Evolutionary conservation across 2,797 vertebrate genomes (phyloP).

Genomic region (Hemibagrus guttatus): DNA sequence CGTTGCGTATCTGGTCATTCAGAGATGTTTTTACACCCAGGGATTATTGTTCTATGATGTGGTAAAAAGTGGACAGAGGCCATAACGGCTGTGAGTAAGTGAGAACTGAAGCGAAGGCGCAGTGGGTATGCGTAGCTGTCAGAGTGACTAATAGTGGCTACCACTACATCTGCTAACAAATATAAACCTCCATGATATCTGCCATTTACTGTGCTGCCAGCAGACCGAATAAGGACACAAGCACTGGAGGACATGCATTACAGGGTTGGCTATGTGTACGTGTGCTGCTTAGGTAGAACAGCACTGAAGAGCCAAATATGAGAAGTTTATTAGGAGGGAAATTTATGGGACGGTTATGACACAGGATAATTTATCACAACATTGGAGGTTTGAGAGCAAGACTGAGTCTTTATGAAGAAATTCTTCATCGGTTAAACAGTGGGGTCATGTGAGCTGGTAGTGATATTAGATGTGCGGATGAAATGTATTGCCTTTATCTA

Average conservation of each 20-base stretch:
- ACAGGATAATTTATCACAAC: not conserved
- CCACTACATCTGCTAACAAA: constrained; percentile 65
- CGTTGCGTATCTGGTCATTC: constrained; percentile 12
- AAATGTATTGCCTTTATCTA: not conserved
- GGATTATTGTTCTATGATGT: constrained; percentile 33
- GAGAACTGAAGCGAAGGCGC: constrained; percentile 54
- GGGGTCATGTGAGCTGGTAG: not conserved
- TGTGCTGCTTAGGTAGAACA: not conserved
- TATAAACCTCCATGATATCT: constrained; percentile 64
- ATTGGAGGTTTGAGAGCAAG: not conserved
- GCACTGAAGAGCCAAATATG: constrained; percentile 21
- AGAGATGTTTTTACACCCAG: not conserved
- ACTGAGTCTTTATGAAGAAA: not conserved
- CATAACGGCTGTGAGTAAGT: constrained; percentile 50
- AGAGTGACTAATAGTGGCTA: constrained; percentile 66
- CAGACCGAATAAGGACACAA: constrained; percentile 60
- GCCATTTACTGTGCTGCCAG: constrained; percentile 55
- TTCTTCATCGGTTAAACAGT: not conserved
- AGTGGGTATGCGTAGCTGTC: constrained; percentile 64
- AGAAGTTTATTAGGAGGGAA: not conserved
- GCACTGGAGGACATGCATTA: constrained; percentile 6
- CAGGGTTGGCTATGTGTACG: not conserved
- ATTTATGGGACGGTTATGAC: not conserved
- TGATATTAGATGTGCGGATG: not conserved
- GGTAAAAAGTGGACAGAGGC: constrained; percentile 57